Percentiles rank a stretch among this genome's conserved stretches.
These are phyloP conservation scores for Thinocorus orbignyianus DNA, from an alignment of 2,113 vertebrate genomes.

Conservation along the genomic window DNA sequence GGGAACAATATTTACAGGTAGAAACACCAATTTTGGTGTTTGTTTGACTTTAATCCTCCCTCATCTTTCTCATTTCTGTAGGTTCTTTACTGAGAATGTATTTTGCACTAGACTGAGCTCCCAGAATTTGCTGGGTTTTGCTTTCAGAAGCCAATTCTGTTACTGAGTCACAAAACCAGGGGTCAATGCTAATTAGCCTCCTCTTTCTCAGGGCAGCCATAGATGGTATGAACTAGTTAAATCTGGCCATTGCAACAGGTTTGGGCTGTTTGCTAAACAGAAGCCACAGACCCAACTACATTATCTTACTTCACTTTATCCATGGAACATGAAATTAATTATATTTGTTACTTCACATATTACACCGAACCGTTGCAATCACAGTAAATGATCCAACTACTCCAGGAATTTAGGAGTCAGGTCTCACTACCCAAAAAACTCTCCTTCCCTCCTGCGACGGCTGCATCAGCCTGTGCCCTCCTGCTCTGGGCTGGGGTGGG, in stretches of 20 bases:
- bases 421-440: not conserved
- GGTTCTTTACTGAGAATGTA: fast-evolving
- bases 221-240: fast-evolving
- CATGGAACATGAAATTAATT: fast-evolving
- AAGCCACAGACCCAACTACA: not conserved
- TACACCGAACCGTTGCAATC: fast-evolving
- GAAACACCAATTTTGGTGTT: not conserved
- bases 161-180: fast-evolving
- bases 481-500: not conserved
- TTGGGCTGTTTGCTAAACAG: not conserved
- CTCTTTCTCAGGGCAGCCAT: not conserved
- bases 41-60: not conserved
- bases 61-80: not conserved
- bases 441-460: not conserved
- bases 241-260: not conserved
- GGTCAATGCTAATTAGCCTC: too few species aligned
- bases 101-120: not conserved
- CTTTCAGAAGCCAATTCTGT: not conserved
- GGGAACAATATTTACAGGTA: fast-evolving
- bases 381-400: not conserved
- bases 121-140: not conserved
- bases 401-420: not conserved
- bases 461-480: not conserved
- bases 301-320: not conserved
- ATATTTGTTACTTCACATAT: too few species aligned